Evolutionary conservation across 2,113 vertebrate genomes (phyloP), one percentile per base, ranked within the genome.

Genomic region (Brachypteracias leptosomus): DNA sequence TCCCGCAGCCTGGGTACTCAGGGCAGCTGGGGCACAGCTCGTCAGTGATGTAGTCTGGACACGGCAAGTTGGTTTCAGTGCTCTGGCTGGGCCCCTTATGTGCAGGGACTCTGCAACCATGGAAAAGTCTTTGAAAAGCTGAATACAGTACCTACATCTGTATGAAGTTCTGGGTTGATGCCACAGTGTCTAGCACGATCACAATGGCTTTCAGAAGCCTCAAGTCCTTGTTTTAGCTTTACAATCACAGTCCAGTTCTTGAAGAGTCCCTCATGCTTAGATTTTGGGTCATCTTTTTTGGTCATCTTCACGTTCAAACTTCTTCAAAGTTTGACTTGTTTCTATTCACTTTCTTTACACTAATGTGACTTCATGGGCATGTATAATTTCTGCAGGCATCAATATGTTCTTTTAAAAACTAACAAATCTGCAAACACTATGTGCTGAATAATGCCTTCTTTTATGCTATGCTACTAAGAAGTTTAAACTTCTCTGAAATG

Each of bases 401-500:
- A 18, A 19, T 29, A 29, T 9, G 15, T 79, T 71, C 29, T 71
- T 88, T 75, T 72, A 57, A 89, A 91, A 75, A 55, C 14, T 59
- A 65, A 49, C 16, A 91, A 78, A 90, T 67, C 70, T 62, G 26
- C 26, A 76, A 59, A 82, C 29, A 29, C 10, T 65, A 12, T 74
- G 47, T 70, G 61, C 54, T 96, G 89, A 91, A 58, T 85, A 95
- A 81, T 85, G 31, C 21, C 9, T 54, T 68, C 31, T 77, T 94
- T 83, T 80, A 74, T 85, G 67, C 22, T 81, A 28, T 9, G 2
- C 29, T 85, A 26, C 65, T 35, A 70, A 59, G 51, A 88, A 29
- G 40, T 90, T 95, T 95, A 84, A 88, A 94, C 61, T 87, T 86
- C 29, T 74, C 62, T 84, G 75, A 86, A 92, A 70, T 33, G 4